Percentiles rank a stretch among this genome's conserved stretches.
Conservation (phyloP, 2,113 vertebrate species). For the Brienomyrus longianalis region DNA sequence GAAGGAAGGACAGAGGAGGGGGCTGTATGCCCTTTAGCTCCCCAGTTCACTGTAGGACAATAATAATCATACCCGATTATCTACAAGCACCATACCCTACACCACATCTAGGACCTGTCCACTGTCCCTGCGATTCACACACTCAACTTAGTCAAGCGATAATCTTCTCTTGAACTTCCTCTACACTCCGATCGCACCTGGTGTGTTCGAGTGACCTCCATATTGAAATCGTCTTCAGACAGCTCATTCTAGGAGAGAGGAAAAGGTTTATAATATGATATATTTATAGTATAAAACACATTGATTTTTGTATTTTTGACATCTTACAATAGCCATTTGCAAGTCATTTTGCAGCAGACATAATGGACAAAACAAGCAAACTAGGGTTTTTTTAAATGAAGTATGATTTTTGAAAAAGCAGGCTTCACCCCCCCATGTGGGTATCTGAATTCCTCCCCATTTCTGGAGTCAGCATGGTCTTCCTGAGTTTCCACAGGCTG, state of each 20-base stretch:
- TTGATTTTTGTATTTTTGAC: not conserved
- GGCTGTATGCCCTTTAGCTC: not conserved
- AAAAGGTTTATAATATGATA: not conserved
- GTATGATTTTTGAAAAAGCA: not conserved
- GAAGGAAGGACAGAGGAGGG: not conserved
- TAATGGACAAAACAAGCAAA: not conserved
- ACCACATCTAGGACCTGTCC: not conserved
- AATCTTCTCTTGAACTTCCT: not conserved
- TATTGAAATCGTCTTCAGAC: constrained; percentile 53
- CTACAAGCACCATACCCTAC: not conserved
- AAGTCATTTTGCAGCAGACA: not conserved
- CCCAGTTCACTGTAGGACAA: not conserved
- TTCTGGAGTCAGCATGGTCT: no score
- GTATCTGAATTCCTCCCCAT: no score
- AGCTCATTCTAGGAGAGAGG: constrained; percentile 46
- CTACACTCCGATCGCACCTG: constrained; percentile 40
- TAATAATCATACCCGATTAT: not conserved
- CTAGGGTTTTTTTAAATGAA: not conserved
- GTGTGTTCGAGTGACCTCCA: constrained; percentile 53
- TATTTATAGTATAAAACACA: not conserved
- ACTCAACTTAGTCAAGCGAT: not conserved
- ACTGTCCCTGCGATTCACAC: not conserved
- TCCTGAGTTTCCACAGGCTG: no score
- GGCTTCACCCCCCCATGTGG: no score
- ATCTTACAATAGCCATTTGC: not conserved